Conservation (phyloP, 2,888 invertebrate genomes). For the Thymelicus acteon region DNA sequence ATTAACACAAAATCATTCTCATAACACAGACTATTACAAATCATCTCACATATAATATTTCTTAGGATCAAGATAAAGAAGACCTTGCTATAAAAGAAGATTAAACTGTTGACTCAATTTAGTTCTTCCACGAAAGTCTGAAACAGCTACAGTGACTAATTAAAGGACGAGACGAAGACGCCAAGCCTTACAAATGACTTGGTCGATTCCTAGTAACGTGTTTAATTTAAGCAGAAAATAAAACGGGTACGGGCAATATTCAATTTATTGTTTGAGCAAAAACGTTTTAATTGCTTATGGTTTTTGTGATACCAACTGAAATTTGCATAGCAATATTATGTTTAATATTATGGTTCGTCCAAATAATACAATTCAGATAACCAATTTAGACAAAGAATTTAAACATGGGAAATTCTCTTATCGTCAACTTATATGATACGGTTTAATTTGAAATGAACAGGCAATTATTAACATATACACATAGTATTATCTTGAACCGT, state of each 20-base stretch:
- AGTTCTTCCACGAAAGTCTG: constrained; percentile 28
- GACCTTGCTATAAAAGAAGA: constrained; percentile 25
- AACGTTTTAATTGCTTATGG: background rate
- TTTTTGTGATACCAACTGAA: background rate
- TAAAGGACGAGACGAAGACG: constrained; percentile 15
- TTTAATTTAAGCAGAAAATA: constrained; percentile 31
- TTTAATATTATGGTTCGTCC: background rate
- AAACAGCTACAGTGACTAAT: constrained; percentile 27
- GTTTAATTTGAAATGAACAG: no score
- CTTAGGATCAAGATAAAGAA: constrained; percentile 1
- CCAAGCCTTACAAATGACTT: constrained; percentile 30
- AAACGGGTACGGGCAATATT: constrained; percentile 3
- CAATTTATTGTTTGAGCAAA: constrained; percentile 11
- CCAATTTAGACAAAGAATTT: no score
- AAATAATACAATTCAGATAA: no score
- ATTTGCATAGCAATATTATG: background rate
- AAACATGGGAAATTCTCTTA: no score
- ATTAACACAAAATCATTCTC: background rate
- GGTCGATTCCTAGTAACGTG: constrained; percentile 24
- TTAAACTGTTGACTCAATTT: constrained; percentile 33
- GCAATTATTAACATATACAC: no score
- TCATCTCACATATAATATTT: constrained; percentile 1
- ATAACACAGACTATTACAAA: background rate
- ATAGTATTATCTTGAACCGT: no score
- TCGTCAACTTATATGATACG: no score